Base-by-base conservation (phyloP, 2,888 invertebrate species). In the Thelaira solivaga region DNA sequence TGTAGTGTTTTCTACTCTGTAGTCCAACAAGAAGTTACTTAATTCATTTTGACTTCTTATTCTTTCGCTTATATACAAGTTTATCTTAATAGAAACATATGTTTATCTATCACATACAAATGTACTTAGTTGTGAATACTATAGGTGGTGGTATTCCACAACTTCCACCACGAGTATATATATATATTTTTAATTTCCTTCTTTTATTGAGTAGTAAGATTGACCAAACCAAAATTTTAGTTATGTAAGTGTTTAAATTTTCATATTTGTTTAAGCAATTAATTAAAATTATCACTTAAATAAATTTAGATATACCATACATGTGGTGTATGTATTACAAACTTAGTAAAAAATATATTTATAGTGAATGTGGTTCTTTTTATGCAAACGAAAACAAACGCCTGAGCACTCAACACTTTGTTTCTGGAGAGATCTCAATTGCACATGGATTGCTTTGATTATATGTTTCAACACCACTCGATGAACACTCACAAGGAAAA, bases 361-460 rank as follows among this genome's bases (percentile, higher is more conserved):
- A 6, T 1, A 13, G 2, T 2, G 31, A 39, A 36, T n/a, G n/a
- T n/a, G n/a, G n/a, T n/a, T n/a, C n/a, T n/a, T n/a, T n/a, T n/a
- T n/a, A n/a, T n/a, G n/a, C n/a, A n/a, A n/a, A n/a, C n/a, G n/a
- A n/a, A n/a, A n/a, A n/a, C n/a, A n/a, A n/a, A n/a, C n/a, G n/a
- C n/a, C n/a, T n/a, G n/a, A n/a, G 2, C n/a, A 16, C 3, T 49
- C 20, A 67, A 31, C 43, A 39, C 1, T 1, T 45, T 26, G 36
- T 64, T 24, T 51, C 8, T n/a, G 31, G 13, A 1, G 45, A 24
- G 7, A 86, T 83, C 47, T 87, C 87, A 36, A 87, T 86, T 29
- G 84, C 85, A 67, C 87, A 86, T 3, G 85, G 84, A 76, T 75
- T 81, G 4, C 67, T 82, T n/a, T 83, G 82, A 2, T 83, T 83